These are phyloP conservation scores for Kryptolebias marmoratus DNA, from an alignment of 2,113 vertebrate species.

Conservation along the genomic window DNA sequence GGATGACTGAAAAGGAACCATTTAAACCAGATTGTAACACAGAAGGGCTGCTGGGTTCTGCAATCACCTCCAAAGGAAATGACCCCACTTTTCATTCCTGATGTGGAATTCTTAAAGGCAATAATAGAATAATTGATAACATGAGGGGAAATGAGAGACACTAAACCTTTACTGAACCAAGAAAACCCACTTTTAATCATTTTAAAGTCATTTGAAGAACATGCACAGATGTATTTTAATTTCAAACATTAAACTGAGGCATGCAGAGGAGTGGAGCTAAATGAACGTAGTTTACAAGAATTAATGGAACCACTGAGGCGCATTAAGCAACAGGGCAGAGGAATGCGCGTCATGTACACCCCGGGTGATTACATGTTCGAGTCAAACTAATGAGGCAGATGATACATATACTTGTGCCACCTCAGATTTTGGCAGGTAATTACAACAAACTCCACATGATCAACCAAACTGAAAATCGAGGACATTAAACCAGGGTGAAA, in stretches of 20 bases:
- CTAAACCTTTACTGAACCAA: not conserved
- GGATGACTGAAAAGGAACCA: slow-evolving; percentile 10
- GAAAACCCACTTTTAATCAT: not conserved
- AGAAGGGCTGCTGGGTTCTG: slow-evolving; percentile 1
- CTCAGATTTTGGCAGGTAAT: slow-evolving; percentile 8
- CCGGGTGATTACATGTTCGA: slow-evolving; percentile 3
- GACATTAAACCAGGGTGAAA: not conserved
- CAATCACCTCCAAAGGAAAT: not conserved
- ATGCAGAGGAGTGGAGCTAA: no score
- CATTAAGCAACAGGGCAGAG: slow-evolving; percentile 37
- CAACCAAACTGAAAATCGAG: not conserved
- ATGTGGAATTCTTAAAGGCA: not conserved
- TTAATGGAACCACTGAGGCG: slow-evolving; percentile 31
- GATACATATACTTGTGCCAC: slow-evolving; percentile 4
- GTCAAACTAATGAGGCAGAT: slow-evolving; percentile 29
- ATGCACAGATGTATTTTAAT: not conserved
- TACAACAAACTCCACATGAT: not conserved
- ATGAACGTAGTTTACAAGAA: not conserved
- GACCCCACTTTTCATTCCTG: not conserved
- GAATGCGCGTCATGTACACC: slow-evolving; percentile 15
- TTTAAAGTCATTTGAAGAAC: not conserved
- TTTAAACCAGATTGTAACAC: slow-evolving; percentile 1
- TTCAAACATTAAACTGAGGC: not conserved
- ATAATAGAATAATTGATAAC: not conserved
- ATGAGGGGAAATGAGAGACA: not conserved